These are phyloP conservation scores for Teleopsis dalmanni DNA, from an alignment of 1,140 invertebrate species.

Conservation along the genomic window DNA sequence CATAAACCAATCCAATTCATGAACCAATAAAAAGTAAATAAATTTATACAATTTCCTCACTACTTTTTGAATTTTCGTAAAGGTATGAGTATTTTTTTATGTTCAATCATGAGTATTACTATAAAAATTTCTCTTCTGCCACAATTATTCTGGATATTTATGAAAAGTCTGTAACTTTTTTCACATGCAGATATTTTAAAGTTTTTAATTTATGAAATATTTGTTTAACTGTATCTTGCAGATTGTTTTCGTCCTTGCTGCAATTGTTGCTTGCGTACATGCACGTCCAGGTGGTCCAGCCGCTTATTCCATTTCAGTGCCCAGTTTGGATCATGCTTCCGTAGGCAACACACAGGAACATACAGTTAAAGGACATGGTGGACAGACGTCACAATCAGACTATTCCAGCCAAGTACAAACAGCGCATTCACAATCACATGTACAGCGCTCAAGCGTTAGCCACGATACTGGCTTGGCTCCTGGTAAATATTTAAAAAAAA, in stretches of 20 bases:
- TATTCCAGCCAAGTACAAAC: conserved; percentile 49
- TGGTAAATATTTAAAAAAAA: neutral
- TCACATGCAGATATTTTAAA: no score
- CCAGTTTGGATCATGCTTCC: conserved; percentile 45
- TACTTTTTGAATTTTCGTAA: no score
- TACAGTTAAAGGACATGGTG: conserved; percentile 51
- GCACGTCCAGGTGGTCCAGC: conserved; percentile 46
- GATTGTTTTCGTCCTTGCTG: conserved; percentile 34
- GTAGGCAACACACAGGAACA: conserved; percentile 49
- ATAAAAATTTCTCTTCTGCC: no score
- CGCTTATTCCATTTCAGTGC: conserved; percentile 47
- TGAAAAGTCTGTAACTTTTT: no score
- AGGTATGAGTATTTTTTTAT: no score
- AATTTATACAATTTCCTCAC: no score
- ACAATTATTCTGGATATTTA: no score
- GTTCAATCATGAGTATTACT: no score
- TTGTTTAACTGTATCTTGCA: no score
- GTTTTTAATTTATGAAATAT: no score
- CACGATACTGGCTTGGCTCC: conserved; percentile 44
- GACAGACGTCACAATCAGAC: conserved; percentile 47
- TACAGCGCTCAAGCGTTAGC: conserved; percentile 48
- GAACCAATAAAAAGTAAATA: no score
- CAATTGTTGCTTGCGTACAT: conserved; percentile 30
- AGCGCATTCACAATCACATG: conserved; percentile 48
- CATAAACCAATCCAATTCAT: no score